Percentiles rank a stretch among this genome's conserved stretches.
phyloP scores from a whole-genome alignment of 2,888 invertebrate species.

The Herminia tarsipennalis region DNA sequence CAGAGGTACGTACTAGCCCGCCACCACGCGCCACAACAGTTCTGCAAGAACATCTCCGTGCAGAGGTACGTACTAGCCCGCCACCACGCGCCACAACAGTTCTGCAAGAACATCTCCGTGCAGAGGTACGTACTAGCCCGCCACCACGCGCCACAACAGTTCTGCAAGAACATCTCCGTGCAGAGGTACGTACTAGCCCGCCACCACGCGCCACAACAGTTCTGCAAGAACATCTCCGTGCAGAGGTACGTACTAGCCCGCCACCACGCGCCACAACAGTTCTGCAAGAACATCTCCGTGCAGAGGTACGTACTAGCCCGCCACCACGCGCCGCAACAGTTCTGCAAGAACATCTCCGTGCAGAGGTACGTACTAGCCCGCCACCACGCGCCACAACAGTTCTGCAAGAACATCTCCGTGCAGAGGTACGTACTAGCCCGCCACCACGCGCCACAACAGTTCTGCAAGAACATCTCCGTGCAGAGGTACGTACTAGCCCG shows the following conservation, averaged over 20 bases:
- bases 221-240: conserved; percentile 29
- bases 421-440: conserved; percentile 1
- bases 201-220: conserved; percentile 56
- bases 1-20: conserved; percentile 17
- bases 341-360: conserved; percentile 23
- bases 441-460: conserved; percentile 56
- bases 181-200: conserved; percentile 20
- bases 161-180: conserved; percentile 30
- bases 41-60: conserved; percentile 11
- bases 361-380: conserved; percentile 15
- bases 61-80: conserved; percentile 16
- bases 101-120: conserved; percentile 9
- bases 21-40: conserved; percentile 34
- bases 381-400: neutral
- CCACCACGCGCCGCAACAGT: conserved; percentile 1
- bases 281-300: conserved; percentile 25
- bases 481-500: conserved; percentile 16
- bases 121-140: conserved; percentile 57
- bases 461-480: conserved; percentile 29
- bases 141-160: conserved; percentile 46
- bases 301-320: conserved; percentile 2
- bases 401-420: conserved; percentile 54
- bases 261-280: conserved; percentile 1
- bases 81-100: conserved; percentile 39
- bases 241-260: conserved; percentile 16